Evolutionary conservation across 92 coral and sea anemone genomes (phyloP).

Genomic region (Porites cylindrica): DNA sequence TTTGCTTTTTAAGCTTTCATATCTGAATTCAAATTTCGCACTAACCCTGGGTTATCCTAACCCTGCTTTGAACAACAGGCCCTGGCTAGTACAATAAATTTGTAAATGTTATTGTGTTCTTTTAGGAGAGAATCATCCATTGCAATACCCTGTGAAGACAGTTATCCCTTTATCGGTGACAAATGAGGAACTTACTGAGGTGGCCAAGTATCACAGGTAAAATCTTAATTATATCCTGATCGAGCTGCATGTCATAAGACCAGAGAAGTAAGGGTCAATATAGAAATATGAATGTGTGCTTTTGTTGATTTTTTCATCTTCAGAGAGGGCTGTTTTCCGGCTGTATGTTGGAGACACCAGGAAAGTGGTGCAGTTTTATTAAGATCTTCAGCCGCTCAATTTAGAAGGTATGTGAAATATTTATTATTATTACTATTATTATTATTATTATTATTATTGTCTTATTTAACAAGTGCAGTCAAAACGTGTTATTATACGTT

Average conservation of each 20-base stretch:
- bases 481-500: too few species aligned
- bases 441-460: background rate
- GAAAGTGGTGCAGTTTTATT: constrained; percentile 80
- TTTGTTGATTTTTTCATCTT: background rate
- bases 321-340: constrained; percentile 82
- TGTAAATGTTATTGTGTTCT: background rate
- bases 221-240: background rate
- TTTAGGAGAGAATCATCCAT: constrained; percentile 17
- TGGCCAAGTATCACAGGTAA: constrained; percentile 86
- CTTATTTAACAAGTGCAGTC: too few species aligned
- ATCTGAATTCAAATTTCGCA: too few species aligned
- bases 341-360: constrained; percentile 89
- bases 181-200: constrained; percentile 60
- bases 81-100: too few species aligned
- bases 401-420: constrained; percentile 73
- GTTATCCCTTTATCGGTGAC: constrained; percentile 77
- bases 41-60: too few species aligned
- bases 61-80: too few species aligned
- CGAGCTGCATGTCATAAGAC: too few species aligned
- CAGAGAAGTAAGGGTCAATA: too few species aligned
- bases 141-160: constrained; percentile 76
- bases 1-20: too few species aligned
- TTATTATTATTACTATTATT: too few species aligned
- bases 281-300: too few species aligned
- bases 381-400: constrained; percentile 72